Evolutionary conservation across 1,140 invertebrate species (phyloP), one percentile per base, ranked within the genome.

Genomic region (Trichonephila clavipes): DNA sequence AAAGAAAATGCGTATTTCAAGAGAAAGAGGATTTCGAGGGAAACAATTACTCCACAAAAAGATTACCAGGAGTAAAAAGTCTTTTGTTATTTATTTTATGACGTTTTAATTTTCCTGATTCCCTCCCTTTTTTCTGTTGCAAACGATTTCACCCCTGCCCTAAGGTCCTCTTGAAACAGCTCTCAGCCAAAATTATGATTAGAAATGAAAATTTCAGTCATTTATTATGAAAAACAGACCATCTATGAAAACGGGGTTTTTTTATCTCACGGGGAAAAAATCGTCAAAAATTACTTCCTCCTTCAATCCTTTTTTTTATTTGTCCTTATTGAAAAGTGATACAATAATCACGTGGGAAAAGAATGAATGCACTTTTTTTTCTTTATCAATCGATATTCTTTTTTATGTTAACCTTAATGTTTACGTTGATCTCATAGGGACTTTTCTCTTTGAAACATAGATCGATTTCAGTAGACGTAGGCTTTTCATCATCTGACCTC

Each of bases 381-480:
- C 28, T 1, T 28, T 59, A 24, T 24, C 28, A 85, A 85, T 85
- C 51, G 34, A 58, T 85, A 85, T 85, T 85, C 58, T 85, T 77
- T 77, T 85, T 85, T n/a, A 14, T 88, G 86, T 34, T 88, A 88
- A 34, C 34, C 86, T 66, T 88, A 85, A 85, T 58, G 83, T 85
- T 85, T 64, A 88, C 66, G 86, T 88, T 88, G 62, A 64, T 88
- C 44, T 85, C 82, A 58, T 77, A 34, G 83, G 83, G 21, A 28
- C 34, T 64, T 88, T 88, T 88, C 86, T 44, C 14, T 44, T 64
- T 44, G 59, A 66, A 58, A 21, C 44, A 28, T 28, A 77, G 59
- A 88, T 88, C 86, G 86, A 88, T 88, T 88, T 66, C 62, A 88
- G 86, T 88, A 88, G 86, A 88, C 61, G 86, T 88, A 88, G 86